Percentiles rank a stretch among this genome's conserved stretches.
Conservation (phyloP, 2,113 vertebrate genomes). For the Paradisaea rubra region DNA sequence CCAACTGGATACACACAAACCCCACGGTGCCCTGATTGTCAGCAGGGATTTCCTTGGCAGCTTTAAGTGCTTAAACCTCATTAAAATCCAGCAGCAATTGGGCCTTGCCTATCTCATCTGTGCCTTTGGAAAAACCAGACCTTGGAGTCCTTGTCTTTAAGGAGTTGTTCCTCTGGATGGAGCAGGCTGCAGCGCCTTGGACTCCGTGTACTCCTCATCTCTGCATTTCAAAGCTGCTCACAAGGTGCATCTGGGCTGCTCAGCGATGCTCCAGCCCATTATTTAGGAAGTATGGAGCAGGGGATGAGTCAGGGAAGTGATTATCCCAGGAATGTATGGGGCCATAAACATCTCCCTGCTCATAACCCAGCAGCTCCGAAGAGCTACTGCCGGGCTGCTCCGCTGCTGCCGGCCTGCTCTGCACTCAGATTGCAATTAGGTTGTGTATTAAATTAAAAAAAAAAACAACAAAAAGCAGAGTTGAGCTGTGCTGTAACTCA, state of each 20-base stretch:
- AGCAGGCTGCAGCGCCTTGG: neutral
- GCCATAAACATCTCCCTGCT: constrained; percentile 50
- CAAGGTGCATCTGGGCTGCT: neutral
- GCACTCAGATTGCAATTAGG: constrained; percentile 20
- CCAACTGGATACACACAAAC: neutral
- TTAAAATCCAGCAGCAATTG: neutral
- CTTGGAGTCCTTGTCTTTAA: neutral
- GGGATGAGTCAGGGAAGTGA: constrained; percentile 25
- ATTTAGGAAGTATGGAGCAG: neutral
- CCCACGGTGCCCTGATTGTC: neutral
- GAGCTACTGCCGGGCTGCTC: neutral
- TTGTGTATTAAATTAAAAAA: neutral
- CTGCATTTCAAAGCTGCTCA: neutral
- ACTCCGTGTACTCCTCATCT: neutral
- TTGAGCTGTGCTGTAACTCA: neutral
- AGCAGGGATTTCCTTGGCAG: neutral
- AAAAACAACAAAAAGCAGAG: neutral
- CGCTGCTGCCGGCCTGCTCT: neutral
- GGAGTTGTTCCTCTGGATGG: neutral
- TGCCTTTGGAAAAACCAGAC: neutral
- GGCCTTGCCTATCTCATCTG: neutral
- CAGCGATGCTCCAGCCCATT: constrained; percentile 19
- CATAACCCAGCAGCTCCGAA: constrained; percentile 23
- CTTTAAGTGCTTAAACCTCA: neutral
- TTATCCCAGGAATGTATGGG: constrained; percentile 39